Conservation (phyloP, 2,797 vertebrate species). For the Huso huso region DNA sequence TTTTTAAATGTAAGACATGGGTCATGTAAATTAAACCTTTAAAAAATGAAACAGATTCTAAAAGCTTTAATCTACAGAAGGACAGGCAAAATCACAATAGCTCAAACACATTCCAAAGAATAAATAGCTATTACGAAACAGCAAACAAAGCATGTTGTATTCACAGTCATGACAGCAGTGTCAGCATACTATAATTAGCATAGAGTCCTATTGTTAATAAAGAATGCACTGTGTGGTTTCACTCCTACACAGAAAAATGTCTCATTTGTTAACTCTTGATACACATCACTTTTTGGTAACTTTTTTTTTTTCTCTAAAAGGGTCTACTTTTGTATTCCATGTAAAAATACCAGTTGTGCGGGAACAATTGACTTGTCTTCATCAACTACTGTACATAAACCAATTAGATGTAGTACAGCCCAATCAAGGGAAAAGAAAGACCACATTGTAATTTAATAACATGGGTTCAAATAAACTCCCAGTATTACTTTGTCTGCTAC, state of each 20-base stretch:
- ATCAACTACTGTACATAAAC: neutral
- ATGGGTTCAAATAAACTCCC: no score
- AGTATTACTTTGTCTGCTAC: no score
- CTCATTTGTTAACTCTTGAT: constrained; percentile 23
- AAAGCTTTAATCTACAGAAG: neutral
- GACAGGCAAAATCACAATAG: neutral
- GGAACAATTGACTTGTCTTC: neutral
- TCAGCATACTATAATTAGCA: constrained; percentile 50
- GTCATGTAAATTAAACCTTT: no score
- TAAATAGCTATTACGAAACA: constrained; percentile 46
- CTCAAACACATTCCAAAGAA: constrained; percentile 34
- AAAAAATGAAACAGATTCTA: no score
- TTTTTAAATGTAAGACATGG: no score
- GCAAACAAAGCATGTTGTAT: constrained; percentile 31
- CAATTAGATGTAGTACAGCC: neutral
- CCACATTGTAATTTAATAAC: no score
- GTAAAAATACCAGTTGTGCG: neutral
- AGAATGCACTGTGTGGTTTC: constrained; percentile 36
- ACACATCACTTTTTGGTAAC: constrained; percentile 28
- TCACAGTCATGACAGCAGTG: constrained; percentile 41
- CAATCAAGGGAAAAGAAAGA: no score
- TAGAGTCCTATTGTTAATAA: constrained; percentile 44
- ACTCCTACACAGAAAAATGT: constrained; percentile 7
- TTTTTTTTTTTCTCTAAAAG: neutral
- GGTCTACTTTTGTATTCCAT: neutral